These are phyloP conservation scores for Dryobates pubescens DNA, from an alignment of 2,797 vertebrate genomes.

Conservation along the genomic window DNA sequence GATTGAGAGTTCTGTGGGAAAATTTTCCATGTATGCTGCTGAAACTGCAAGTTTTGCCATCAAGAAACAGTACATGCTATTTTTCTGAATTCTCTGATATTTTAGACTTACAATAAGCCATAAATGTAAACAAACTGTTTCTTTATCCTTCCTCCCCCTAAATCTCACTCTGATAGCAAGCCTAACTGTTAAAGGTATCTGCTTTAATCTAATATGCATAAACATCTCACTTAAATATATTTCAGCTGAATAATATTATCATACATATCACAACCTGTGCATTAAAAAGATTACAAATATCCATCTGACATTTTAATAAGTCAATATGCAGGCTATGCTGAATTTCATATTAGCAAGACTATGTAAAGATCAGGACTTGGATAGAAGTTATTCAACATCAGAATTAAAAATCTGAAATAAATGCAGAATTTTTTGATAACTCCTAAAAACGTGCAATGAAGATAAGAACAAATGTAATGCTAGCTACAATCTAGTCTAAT, in stretches of 20 bases:
- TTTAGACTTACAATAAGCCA: neutral
- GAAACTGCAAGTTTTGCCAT: neutral
- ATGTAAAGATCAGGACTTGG: neutral
- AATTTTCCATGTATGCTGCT: neutral
- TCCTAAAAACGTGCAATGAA: neutral
- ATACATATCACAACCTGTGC: neutral
- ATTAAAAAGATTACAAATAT: neutral
- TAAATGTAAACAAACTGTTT: neutral
- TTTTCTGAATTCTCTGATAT: neutral
- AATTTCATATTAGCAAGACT: neutral
- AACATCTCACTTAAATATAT: constrained; percentile 9
- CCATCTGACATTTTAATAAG: constrained; percentile 9
- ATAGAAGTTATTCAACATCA: neutral
- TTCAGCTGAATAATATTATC: neutral
- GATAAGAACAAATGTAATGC: neutral
- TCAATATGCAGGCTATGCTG: neutral
- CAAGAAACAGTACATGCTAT: neutral
- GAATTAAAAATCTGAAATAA: neutral
- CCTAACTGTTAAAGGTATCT: neutral
- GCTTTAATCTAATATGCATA: neutral
- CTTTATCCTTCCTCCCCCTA: neutral
- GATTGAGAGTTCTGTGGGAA: neutral
- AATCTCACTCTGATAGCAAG: neutral
- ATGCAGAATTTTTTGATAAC: neutral
- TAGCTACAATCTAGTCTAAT: neutral